Evolutionary conservation across 2,113 vertebrate species (phyloP).

Genomic region (Hemiscyllium ocellatum): DNA sequence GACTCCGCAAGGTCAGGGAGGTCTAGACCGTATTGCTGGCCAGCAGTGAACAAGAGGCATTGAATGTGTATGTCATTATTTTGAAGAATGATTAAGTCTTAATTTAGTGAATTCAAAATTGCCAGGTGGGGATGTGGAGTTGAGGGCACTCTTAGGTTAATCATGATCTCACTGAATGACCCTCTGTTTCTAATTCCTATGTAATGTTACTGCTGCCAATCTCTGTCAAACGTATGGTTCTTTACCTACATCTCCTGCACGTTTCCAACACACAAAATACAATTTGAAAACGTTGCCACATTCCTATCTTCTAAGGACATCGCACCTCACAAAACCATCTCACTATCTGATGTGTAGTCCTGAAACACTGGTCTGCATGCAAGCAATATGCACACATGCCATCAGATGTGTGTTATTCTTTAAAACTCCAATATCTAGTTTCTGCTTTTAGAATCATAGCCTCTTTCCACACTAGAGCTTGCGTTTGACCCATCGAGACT

Average conservation of each 20-base stretch:
- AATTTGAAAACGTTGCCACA: neutral
- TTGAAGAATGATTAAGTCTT: too few relatives aligned
- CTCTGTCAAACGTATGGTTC: neutral
- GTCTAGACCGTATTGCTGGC: too few relatives aligned
- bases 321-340: neutral
- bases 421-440: neutral
- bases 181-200: too few relatives aligned
- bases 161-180: too few relatives aligned
- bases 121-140: too few relatives aligned
- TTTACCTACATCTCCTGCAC: neutral
- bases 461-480: too few relatives aligned
- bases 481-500: too few relatives aligned
- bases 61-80: too few relatives aligned
- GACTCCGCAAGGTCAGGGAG: too few relatives aligned
- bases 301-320: neutral
- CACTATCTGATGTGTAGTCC: neutral
- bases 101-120: too few relatives aligned
- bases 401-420: neutral
- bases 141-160: too few relatives aligned
- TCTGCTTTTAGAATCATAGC: neutral
- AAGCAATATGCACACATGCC: neutral
- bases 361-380: neutral
- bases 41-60: too few relatives aligned
- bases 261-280: neutral
- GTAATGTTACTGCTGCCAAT: neutral